Percentiles rank a stretch among this genome's conserved stretches.
Evolutionary conservation across 2,797 vertebrate genomes (phyloP).

Genomic region (Gila robusta): DNA sequence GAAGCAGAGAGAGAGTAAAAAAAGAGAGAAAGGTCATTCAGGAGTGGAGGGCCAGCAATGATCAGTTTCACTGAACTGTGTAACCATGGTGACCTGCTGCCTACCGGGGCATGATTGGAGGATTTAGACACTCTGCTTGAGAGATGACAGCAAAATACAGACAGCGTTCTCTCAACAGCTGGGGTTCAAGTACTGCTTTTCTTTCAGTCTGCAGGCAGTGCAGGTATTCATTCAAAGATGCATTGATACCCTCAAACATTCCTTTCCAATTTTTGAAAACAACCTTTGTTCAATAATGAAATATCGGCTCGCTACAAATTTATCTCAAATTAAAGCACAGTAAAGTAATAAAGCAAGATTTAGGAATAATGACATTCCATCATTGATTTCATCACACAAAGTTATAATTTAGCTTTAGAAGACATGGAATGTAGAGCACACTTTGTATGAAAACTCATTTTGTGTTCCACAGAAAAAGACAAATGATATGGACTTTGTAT

Average conservation of each 20-base stretch:
- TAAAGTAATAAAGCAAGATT: not conserved
- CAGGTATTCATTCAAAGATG: constrained; percentile 24
- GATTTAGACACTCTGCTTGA: constrained; percentile 57
- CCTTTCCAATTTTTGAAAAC: not conserved
- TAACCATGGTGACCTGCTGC: constrained; percentile 71
- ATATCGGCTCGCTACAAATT: not conserved
- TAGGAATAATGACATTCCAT: not conserved
- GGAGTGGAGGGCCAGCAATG: constrained; percentile 34
- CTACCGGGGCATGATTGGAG: constrained; percentile 61
- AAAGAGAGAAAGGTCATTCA: constrained; percentile 4
- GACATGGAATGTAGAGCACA: not conserved
- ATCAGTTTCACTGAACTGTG: constrained; percentile 59
- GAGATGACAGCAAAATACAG: constrained; percentile 58
- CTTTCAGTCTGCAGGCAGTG: not conserved
- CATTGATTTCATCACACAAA: not conserved
- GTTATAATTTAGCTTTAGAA: not conserved
- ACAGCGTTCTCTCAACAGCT: constrained; percentile 38
- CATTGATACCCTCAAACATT: constrained; percentile 5
- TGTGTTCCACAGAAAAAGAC: not conserved
- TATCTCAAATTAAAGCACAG: not conserved
- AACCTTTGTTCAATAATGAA: not conserved
- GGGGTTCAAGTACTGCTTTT: constrained; percentile 48
- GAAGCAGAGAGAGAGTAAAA: not conserved
- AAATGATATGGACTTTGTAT: not conserved
- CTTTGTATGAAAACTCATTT: not conserved